A percentile compares a stretch with the other conserved stretches of the same genome.
Evolutionary conservation across 1,140 invertebrate species (phyloP).

Genomic region (Pseudachorutes palmiensis): DNA sequence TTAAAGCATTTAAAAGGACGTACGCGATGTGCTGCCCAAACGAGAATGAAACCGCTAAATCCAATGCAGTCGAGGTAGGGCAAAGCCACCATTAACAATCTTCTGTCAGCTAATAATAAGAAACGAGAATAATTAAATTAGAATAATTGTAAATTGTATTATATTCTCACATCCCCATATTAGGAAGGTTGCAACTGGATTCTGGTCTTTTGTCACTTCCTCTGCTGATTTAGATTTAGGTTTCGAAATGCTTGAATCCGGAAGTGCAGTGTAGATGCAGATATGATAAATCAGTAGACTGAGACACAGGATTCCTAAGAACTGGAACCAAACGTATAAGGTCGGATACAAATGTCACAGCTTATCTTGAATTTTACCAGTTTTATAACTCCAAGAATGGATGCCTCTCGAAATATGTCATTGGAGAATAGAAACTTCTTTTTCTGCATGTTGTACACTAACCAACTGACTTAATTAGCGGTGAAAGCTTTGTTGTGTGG

Average conservation of each 20-base stretch:
- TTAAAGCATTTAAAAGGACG: conserved; percentile 6
- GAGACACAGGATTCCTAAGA: neutral
- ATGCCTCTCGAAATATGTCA: neutral
- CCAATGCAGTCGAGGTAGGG: conserved; percentile 13
- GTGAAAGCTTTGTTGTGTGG: neutral
- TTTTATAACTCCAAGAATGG: conserved; percentile 9
- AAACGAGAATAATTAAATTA: neutral
- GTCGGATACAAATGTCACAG: neutral
- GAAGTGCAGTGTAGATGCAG: neutral
- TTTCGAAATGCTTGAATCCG: neutral
- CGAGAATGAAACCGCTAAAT: conserved; percentile 23
- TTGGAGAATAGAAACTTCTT: conserved; percentile 14
- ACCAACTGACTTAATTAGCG: neutral
- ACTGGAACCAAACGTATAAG: neutral
- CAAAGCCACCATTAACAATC: conserved; percentile 10
- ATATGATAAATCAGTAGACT: neutral
- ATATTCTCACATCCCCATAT: conserved; percentile 15
- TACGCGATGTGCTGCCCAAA: conserved; percentile 26
- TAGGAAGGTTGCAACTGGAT: conserved; percentile 13
- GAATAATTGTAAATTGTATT: neutral
- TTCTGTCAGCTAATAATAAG: conserved; percentile 13
- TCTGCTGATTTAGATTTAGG: neutral
- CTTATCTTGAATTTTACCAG: conserved; percentile 6
- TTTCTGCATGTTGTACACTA: conserved; percentile 1
- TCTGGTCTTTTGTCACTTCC: neutral